A percentile compares a stretch with the other conserved stretches of the same genome.
Evolutionary conservation across 64 coral and sea anemone genomes (phyloP).

Genomic region (Pachyseris speciosa): DNA sequence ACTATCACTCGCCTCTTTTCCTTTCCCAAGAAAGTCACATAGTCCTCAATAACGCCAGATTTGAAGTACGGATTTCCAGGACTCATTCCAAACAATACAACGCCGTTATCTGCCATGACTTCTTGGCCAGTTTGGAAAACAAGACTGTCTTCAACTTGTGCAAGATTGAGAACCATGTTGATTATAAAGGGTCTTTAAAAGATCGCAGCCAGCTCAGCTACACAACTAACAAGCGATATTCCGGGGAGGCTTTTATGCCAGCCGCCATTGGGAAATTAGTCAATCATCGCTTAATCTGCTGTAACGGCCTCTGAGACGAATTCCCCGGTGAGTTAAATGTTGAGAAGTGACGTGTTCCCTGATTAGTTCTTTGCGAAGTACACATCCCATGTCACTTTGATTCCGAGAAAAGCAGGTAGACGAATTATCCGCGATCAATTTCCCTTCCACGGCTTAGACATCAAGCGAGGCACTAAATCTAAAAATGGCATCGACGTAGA

Average conservation of each 20-base stretch:
- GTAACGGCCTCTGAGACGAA: slow-evolving; percentile 3
- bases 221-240: not conserved
- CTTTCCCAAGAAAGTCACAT: slow-evolving; percentile 58
- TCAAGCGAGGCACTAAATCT: not conserved
- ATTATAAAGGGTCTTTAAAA: not conserved
- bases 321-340: not conserved
- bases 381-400: not conserved
- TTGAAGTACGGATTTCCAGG: slow-evolving; percentile 74
- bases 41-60: slow-evolving; percentile 66
- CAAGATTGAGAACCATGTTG: slow-evolving; percentile 33
- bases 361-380: not conserved
- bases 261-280: not conserved
- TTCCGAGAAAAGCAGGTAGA: not conserved
- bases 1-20: slow-evolving; percentile 43
- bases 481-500: too few relatives aligned
- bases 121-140: slow-evolving; percentile 54
- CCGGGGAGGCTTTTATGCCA: not conserved
- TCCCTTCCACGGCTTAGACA: not conserved
- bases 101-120: slow-evolving; percentile 56
- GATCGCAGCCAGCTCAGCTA: not conserved
- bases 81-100: slow-evolving; percentile 79
- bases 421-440: not conserved
- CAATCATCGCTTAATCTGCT: not conserved
- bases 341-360: not conserved
- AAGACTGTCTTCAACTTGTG: slow-evolving; percentile 8